Base-by-base conservation (phyloP, 64 coral and sea anemone species). In the Porites australiensis region DNA sequence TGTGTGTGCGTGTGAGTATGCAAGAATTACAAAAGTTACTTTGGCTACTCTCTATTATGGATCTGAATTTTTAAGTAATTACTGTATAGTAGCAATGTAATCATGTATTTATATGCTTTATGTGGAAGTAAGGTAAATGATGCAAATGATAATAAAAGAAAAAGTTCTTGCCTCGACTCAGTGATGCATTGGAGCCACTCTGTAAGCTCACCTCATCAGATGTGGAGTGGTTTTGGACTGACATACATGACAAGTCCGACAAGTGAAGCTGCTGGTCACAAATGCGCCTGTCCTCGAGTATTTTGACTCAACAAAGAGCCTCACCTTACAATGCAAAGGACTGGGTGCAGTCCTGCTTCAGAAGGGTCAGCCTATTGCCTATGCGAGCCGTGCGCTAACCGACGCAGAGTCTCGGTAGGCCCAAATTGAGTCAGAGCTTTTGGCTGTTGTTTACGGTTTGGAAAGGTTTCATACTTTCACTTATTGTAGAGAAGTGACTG, bases 141-240 rank as follows among this genome's bases (percentile, higher is more conserved):
- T n/a, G n/a, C n/a, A n/a, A n/a, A n/a, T n/a, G n/a, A n/a, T n/a
- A n/a, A n/a, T n/a, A n/a, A n/a, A n/a, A n/a, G n/a, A n/a, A n/a
- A n/a, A n/a, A n/a, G n/a, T n/a, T n/a, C n/a, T 19, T 87, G 44
- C 66, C 66, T 21, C 62, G 37, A 15, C 27, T 87, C 37, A 87
- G 85, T 58, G 68, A 88, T 75, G 12, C 15, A 50, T 75, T 46
- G 12, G 44, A 75, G 72, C 72, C 45, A 46, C 72, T 75, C 12
- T 46, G 14, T 5, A 49, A 72, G 37, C 61, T 64, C 4, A 64
- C 61, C 16, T 15, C 1, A 11, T 64, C 61, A 64, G 2, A 64
- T 64, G 4, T 64, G 4, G 5, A 64, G 18, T 43, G 69, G 69
- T 72, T 72, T 23, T 72, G 72, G 72, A 75, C 72, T 48, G 44